A percentile compares a stretch with the other conserved stretches of the same genome.
Conservation (phyloP, 2,113 vertebrate species). For the Octodon degus region DNA sequence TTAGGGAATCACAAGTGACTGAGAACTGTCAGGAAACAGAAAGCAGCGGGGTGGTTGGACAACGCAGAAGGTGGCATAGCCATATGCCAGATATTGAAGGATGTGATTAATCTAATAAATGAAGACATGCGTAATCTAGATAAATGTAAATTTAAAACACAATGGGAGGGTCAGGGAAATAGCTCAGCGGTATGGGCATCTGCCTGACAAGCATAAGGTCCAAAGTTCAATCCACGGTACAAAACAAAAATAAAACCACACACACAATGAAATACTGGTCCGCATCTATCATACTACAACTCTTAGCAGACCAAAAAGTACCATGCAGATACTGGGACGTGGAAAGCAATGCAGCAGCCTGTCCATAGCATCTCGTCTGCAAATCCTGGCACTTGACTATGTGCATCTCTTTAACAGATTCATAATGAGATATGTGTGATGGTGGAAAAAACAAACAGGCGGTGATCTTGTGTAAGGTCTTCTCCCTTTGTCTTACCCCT, state of each 20-base stretch:
- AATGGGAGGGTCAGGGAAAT: neutral
- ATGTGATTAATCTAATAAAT: neutral
- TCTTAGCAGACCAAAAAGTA: neutral
- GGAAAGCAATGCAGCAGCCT: neutral
- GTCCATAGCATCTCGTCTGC: neutral
- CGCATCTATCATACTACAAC: neutral
- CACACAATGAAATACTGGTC: neutral
- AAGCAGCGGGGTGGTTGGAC: neutral
- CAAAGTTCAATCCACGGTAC: too few relatives aligned
- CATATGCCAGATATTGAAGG: neutral
- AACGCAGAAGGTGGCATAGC: neutral
- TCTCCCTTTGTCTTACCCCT: neutral
- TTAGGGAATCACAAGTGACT: neutral
- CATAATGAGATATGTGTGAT: neutral
- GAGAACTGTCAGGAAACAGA: slow-evolving; percentile 1
- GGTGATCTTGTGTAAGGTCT: neutral
- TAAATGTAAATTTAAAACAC: slow-evolving; percentile 33
- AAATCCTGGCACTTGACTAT: neutral
- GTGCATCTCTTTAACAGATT: neutral
- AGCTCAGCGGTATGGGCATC: too few relatives aligned
- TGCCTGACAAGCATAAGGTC: too few relatives aligned
- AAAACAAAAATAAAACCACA: neutral
- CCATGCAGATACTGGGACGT: neutral
- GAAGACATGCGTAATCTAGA: neutral
- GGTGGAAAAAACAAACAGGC: neutral